A percentile compares a stretch with the other conserved stretches of the same genome.
These are phyloP conservation scores for Bactericera cockerelli DNA, from an alignment of 1,140 invertebrate species.

Conservation along the genomic window DNA sequence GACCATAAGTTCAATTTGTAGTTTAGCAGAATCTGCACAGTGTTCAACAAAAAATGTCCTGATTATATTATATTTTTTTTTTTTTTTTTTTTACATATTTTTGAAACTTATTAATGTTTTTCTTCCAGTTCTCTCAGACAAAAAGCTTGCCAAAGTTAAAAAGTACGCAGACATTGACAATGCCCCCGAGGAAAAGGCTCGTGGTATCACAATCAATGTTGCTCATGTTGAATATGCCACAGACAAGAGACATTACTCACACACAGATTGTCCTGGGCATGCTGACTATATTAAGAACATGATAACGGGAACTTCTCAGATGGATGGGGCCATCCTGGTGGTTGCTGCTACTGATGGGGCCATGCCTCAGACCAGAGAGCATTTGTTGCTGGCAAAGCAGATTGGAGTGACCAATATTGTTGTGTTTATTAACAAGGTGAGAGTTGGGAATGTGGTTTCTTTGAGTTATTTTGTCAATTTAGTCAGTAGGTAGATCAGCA, in stretches of 20 bases:
- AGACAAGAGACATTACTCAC: constrained; percentile 87
- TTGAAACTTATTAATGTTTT: too few species aligned
- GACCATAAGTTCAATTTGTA: too few species aligned
- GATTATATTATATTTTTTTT: too few species aligned
- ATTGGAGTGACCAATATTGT: constrained; percentile 53
- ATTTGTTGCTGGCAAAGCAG: constrained; percentile 94
- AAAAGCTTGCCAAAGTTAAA: constrained; percentile 66
- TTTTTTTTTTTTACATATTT: too few species aligned
- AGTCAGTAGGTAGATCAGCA: too few species aligned
- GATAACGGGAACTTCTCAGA: constrained; percentile 96
- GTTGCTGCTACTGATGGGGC: constrained; percentile 97
- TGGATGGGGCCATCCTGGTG: constrained; percentile 97
- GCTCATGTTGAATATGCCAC: constrained; percentile 93
- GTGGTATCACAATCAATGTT: constrained; percentile 98
- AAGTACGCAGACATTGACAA: constrained; percentile 94
- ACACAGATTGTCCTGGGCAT: constrained; percentile 94
- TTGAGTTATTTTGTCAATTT: too few species aligned
- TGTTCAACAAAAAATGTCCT: not conserved
- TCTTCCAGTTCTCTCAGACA: constrained; percentile 53
- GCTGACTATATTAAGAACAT: constrained; percentile 99
- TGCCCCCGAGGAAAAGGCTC: constrained; percentile 89
- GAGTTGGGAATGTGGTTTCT: too few species aligned
- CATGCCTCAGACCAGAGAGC: constrained; percentile 98
- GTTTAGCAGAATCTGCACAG: not conserved
- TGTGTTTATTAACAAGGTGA: constrained; percentile 77